Percentiles rank a stretch among this genome's conserved stretches.
These are phyloP conservation scores for Eupeodes corollae DNA, from an alignment of 1,140 invertebrate genomes.

Conservation along the genomic window DNA sequence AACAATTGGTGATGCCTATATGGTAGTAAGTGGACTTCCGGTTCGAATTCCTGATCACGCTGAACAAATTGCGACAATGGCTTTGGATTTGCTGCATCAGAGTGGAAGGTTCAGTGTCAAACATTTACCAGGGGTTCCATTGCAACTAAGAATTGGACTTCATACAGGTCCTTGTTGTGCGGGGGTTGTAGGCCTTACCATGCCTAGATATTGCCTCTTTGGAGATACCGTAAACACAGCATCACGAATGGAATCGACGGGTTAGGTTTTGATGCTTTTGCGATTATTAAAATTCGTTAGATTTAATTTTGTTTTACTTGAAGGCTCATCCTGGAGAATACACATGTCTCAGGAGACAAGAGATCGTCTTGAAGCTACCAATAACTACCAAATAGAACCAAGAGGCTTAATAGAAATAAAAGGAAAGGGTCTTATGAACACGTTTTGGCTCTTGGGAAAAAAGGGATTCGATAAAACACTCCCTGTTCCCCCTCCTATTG, in stretches of 20 bases:
- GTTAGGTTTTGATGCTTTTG: constrained; percentile 74
- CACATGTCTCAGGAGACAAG: constrained; percentile 70
- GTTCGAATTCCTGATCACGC: constrained; percentile 66
- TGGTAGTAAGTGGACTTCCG: constrained; percentile 83
- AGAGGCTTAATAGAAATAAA: constrained; percentile 75
- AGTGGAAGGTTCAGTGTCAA: constrained; percentile 75
- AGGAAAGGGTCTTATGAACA: constrained; percentile 81
- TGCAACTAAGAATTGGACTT: constrained; percentile 69
- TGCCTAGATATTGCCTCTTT: constrained; percentile 84
- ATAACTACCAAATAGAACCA: constrained; percentile 68
- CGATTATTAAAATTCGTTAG: background rate
- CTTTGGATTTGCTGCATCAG: constrained; percentile 72
- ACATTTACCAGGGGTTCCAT: constrained; percentile 67
- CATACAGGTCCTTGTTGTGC: constrained; percentile 74
- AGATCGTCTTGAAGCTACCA: constrained; percentile 58
- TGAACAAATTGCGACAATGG: constrained; percentile 74
- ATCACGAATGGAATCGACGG: constrained; percentile 87
- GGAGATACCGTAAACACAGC: constrained; percentile 92
- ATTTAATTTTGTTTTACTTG: background rate
- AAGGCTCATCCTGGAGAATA: constrained; percentile 69
- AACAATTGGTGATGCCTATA: constrained; percentile 92
- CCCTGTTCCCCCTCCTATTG: constrained; percentile 63
- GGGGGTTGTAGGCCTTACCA: constrained; percentile 73
- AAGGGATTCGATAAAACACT: constrained; percentile 76
- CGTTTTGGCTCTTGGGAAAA: constrained; percentile 83